Evolutionary conservation across 2,888 invertebrate species (phyloP), one percentile per base, ranked within the genome.

Genomic region (Rhorus exstirpatorius): DNA sequence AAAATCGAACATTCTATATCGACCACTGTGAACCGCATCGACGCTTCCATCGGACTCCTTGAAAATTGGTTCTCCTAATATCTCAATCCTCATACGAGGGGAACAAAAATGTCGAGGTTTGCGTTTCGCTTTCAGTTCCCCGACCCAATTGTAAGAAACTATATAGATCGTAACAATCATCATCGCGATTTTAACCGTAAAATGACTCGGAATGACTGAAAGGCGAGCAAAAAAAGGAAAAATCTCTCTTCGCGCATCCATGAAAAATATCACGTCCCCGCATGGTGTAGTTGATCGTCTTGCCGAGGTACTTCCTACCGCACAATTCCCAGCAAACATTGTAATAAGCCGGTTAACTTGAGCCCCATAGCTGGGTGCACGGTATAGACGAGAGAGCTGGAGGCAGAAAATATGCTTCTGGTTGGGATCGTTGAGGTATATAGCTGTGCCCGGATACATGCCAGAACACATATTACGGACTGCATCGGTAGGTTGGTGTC

Each of bases 361-460:
- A 31, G 19, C 26, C 53, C 53, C 44, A 46, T 12, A 24, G 8
- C 35, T 7, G 41, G 8, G 60, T 55, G 53, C 44, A 58, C 46
- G 3, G 0, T 8, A n/a, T n/a, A 21, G 24, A 65, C 24, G 26
- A 24, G 72, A 67, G 60, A 46, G n/a, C 14, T 31, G 26, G 63
- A 63, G 63, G 26, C 19, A 55, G 68, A 51, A 81, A 79, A 82
- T 65, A 68, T 79, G 71, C 65, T 70, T 55, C 70, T 58, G 53
- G 55, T 82, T 44, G 53, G 38, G 19, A 58, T 65, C 31, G 55
- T 53, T 61, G 53, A 74, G 60, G 70, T 55, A 31, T 55, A 46
- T 26, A 49, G 63, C 44, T 38, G 44, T 44, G 55, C 38, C 63
- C 63, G 53, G 58, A 58, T 51, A 82, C 63, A 83, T 76, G 60